Evolutionary conservation across 2,888 invertebrate genomes (phyloP), one percentile per base, ranked within the genome.

Genomic region (Epirrita christyi): DNA sequence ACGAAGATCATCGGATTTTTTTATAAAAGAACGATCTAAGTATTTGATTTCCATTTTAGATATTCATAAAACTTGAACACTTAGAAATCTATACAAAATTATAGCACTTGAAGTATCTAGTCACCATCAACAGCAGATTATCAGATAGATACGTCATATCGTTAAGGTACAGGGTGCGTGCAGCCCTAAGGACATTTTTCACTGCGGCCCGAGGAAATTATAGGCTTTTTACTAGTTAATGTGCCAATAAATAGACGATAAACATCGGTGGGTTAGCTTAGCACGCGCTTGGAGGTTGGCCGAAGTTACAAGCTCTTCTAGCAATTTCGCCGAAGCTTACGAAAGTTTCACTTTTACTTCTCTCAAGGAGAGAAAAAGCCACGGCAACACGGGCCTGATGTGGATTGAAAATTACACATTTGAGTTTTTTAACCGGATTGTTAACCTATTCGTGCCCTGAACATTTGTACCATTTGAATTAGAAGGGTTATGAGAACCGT

Each of bases 151-250:
- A 70, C 61, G 63, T 68, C 63, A 69, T 60, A 60, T 66, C 61
- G 49, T 49, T 57, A 59, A 40, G 58, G 45, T 59, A 44, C 41
- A 60, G 54, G 64, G 72, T 72, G 73, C 69, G 71, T 70, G 68
- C 55, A 68, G 80, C 84, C 85, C 80, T 71, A 50, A 66, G 85
- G 87, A 80, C 73, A 81, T 87, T 88, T 88, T 88, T 83, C 83
- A 83, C 83, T 73, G 72, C 64, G 67, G 73, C 59, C 71, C 72
- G 70, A 72, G 72, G 70, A 87, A 86, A 88, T 89, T 86, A 86
- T 86, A 82, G 85, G 81, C 83, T 83, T 88, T 85, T 86, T 86
- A 84, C 82, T 78, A 82, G 80, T 83, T 86, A 87, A 86, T 88
- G 80, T 76, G 72, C 78, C 77, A 79, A 84, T 88, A 85, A 86